Percentiles rank a stretch among this genome's conserved stretches.
Evolutionary conservation across 2,113 vertebrate genomes (phyloP).

Genomic region (Bos taurus): ARS-UCD2.0 NC_037352.1:33929501-33930000

Average conservation of each 20-base stretch:
- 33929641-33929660: background rate
- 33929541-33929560: background rate
- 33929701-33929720: background rate
- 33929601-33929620: background rate
- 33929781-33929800: constrained; percentile 96
- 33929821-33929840: constrained; percentile 99
- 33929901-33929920: constrained; percentile 45
- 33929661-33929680: background rate
- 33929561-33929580: background rate
- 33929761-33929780: constrained; percentile 19
- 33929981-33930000: background rate
- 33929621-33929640: background rate
- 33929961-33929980: background rate
- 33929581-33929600: background rate
- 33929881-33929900: background rate
- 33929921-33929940: background rate
- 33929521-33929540: background rate
- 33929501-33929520: background rate
- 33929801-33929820: constrained; percentile 99
- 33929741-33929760: background rate
- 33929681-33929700: background rate
- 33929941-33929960: background rate
- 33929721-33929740: background rate
- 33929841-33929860: constrained; percentile 99
- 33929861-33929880: constrained; percentile 70